Base-by-base conservation (phyloP, 2,113 vertebrate genomes). In the Cyprinus carpio region DNA sequence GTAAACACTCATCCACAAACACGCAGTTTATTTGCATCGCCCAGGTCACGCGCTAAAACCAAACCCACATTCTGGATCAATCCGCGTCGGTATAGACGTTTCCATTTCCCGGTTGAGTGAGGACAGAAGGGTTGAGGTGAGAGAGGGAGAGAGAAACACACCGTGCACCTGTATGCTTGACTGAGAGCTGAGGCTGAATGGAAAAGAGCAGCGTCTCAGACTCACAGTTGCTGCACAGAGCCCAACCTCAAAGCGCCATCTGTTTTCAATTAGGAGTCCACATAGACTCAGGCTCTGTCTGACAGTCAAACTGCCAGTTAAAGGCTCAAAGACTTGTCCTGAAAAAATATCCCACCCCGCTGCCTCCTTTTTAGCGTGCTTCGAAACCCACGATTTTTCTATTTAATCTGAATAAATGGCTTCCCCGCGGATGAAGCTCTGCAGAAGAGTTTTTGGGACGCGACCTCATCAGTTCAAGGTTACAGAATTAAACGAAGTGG, bases 161-260 rank as follows among this genome's bases (percentile, higher is more conserved):
- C 88, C 83, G 88, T 94, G 95, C 95, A 95, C 95, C 94, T 96
- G 95, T 92, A 89, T 92, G 89, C 85, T 90, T 89, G 46, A 86
- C 62, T 75, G 90, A 89, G 81, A 86, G 87, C 87, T 86, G 89
- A 37, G 58, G 88, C 91, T 83, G 91, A 85, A 40, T 92, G 92
- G 91, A 93, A 92, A 94, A 93, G 87, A 87, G 90, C 90, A 88
- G 88, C 46, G 87, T 91, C 92, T 92, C 77, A 90, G 51, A 89
- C 89, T 88, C 88, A 91, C 89, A 84, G 88, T 91, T 84, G 85
- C 86, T 54, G 87, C 81, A 84, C 89, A 82, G 87, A 86, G 89
- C 49, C 83, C 71, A 81, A 89, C 87, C 91, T 92, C 89, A 89
- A 75, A 88, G 90, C 88, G 62, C 91, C 95, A 96, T 95, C 92